Evolutionary conservation across 2,888 invertebrate genomes (phyloP).

Genomic region (Parelbella ahira): DNA sequence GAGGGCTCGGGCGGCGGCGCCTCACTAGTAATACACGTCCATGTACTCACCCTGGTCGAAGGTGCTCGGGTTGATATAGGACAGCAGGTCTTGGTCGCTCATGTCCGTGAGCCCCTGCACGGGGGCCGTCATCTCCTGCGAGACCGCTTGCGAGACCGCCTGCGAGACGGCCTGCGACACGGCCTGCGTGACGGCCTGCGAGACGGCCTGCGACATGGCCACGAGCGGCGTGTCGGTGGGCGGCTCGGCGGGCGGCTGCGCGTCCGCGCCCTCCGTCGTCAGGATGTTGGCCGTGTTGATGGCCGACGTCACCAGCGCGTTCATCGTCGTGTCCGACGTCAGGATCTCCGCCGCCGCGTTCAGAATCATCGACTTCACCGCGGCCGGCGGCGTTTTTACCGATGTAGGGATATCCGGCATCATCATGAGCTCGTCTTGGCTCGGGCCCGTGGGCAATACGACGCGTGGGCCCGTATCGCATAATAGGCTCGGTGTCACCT

Average conservation of each 20-base stretch:
- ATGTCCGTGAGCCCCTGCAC: conserved; percentile 88
- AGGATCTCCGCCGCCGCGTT: conserved; percentile 87
- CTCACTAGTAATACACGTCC: conserved; percentile 43
- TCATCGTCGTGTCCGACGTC: conserved; percentile 82
- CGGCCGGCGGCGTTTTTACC: conserved; percentile 80
- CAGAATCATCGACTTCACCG: conserved; percentile 87
- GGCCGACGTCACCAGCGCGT: conserved; percentile 76
- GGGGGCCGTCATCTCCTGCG: conserved; percentile 81
- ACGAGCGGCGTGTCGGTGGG: conserved; percentile 59
- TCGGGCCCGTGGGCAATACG: no score
- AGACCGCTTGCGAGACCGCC: conserved; percentile 70
- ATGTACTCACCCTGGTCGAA: conserved; percentile 88
- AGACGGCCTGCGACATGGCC: conserved; percentile 76
- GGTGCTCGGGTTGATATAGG: conserved; percentile 93
- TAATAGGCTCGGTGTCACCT: conserved; percentile 42
- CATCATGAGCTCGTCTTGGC: conserved; percentile 64
- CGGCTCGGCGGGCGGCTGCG: conserved; percentile 53
- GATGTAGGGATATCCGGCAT: conserved; percentile 63
- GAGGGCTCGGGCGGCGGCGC: conserved; percentile 14
- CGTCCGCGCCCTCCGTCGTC: conserved; percentile 55
- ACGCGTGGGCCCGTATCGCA: not conserved
- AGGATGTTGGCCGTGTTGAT: conserved; percentile 75
- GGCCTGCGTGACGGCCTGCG: conserved; percentile 72
- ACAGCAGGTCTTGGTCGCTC: conserved; percentile 93
- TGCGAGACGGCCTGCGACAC: conserved; percentile 73